Evolutionary conservation across 2,888 invertebrate species (phyloP).

Genomic region (Thelaira solivaga): DNA sequence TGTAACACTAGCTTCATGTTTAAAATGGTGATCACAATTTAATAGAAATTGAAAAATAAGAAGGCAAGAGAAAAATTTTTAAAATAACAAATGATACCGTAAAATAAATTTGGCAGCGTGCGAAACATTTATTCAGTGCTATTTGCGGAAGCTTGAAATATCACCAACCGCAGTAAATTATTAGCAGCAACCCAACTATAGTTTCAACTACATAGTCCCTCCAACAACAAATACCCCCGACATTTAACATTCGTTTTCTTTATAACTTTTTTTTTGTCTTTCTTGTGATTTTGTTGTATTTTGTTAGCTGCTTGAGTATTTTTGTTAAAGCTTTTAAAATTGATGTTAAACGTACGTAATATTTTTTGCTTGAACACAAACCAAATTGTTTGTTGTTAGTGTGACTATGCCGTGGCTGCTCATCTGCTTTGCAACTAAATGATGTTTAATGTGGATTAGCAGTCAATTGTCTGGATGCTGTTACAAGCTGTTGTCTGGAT

Average conservation of each 20-base stretch:
- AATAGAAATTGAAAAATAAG: not conserved
- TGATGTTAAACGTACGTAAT: too few species aligned
- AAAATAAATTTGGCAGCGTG: constrained; percentile 33
- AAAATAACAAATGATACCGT: constrained; percentile 23
- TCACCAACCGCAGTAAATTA: constrained; percentile 26
- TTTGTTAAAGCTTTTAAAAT: constrained; percentile 27
- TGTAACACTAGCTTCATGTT: too few species aligned
- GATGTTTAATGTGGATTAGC: constrained; percentile 35
- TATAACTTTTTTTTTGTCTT: not conserved
- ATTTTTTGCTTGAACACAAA: not conserved
- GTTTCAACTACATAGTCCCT: too few species aligned
- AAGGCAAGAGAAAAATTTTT: not conserved
- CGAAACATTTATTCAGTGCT: constrained; percentile 42
- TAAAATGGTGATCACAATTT: not conserved
- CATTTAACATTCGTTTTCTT: constrained; percentile 26
- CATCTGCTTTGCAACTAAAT: constrained; percentile 33
- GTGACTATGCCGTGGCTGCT: not conserved
- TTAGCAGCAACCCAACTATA: too few species aligned
- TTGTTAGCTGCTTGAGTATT: constrained; percentile 11
- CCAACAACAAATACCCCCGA: too few species aligned
- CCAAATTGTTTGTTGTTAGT: not conserved
- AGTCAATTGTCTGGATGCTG: constrained; percentile 24
- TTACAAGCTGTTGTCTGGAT: constrained; percentile 14
- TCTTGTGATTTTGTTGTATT: not conserved
- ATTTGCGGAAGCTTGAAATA: constrained; percentile 51